Evolutionary conservation across 2,797 vertebrate species (phyloP), one percentile per base, ranked within the genome.

Genomic region (Coendou prehensilis): DNA sequence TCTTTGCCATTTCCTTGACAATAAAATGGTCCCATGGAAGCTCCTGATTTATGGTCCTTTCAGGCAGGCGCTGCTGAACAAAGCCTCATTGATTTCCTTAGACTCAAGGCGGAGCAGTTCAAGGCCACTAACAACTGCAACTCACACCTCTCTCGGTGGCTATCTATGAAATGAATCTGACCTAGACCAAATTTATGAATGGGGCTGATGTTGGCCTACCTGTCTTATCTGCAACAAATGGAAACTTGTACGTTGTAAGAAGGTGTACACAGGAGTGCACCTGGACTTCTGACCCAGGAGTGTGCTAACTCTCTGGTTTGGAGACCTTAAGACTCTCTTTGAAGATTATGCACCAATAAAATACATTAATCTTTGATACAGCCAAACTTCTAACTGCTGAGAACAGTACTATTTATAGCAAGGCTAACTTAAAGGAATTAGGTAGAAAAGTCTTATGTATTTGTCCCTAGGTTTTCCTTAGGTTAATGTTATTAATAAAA

Each of bases 281-380:
- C 79, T 97, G 98, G 83, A 97, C 97, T 97, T 96, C 92, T 97
- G 96, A 96, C 88, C 94, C 92, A 90, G 9, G 47, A 75, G 59
- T n/a, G 10, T 64, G 75, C 69, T 89, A n/a, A 76, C 37, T 63
- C 26, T 94, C 50, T 82, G n/a, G 30, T 84, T 91, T 86, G 54
- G 26, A 93, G 94, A 95, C 75, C 82, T 98, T 97, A 97, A 96
- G 79, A 92, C 96, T 97, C 85, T 87, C 97, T 98, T 97, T 97
- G 95, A 97, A 98, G 97, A 98, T 98, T 98, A 97, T 87, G 75
- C 83, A 92, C 86, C 95, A 93, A 97, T 98, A 97, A 98, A 98
- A 37, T 81, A 41, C 81, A 97, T 87, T 97, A 96, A 94, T 97
- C 96, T 97, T 94, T 97, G 96, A 96, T 96, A 92, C 28, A 81